Percentiles rank a stretch among this genome's conserved stretches.
phyloP scores from a whole-genome alignment of 2,113 vertebrate genomes.

The Labeo rohita region DNA sequence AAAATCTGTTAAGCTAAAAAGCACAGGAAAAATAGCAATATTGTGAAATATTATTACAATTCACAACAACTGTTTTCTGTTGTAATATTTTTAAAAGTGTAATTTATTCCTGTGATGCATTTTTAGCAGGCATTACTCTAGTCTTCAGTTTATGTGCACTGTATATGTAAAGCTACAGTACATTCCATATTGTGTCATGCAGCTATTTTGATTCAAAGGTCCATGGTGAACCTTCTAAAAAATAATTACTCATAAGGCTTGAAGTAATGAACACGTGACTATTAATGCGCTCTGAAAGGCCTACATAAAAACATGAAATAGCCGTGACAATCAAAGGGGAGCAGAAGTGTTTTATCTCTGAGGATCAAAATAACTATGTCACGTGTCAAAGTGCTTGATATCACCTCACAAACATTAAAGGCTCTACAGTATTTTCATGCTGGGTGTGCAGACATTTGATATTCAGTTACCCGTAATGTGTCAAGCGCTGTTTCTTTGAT shows the following conservation, averaged over 20 bases:
- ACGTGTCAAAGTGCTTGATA: slow-evolving; percentile 13
- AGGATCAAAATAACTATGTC: slow-evolving; percentile 49
- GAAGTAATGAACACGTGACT: slow-evolving; percentile 67
- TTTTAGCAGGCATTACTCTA: neutral
- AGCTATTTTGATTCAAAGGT: neutral
- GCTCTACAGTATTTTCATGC: slow-evolving; percentile 1
- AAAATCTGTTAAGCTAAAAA: neutral
- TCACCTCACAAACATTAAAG: slow-evolving; percentile 27
- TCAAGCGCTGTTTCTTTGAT: slow-evolving; percentile 27
- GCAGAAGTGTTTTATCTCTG: slow-evolving; percentile 48
- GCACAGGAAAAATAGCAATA: neutral
- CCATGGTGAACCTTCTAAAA: neutral
- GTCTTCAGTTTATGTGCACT: neutral
- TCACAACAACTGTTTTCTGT: neutral
- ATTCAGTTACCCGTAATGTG: slow-evolving; percentile 9
- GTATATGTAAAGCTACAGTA: neutral
- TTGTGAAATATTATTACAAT: neutral
- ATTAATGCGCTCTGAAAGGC: slow-evolving; percentile 61
- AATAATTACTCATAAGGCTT: slow-evolving; percentile 68
- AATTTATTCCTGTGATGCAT: neutral
- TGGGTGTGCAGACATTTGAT: slow-evolving; percentile 16
- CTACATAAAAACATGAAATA: slow-evolving; percentile 56
- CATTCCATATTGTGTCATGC: neutral
- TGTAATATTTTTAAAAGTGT: neutral
- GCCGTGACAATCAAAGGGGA: slow-evolving; percentile 61